Evolutionary conservation across 2,888 invertebrate genomes (phyloP).

Genomic region (Athalia circularis): DNA sequence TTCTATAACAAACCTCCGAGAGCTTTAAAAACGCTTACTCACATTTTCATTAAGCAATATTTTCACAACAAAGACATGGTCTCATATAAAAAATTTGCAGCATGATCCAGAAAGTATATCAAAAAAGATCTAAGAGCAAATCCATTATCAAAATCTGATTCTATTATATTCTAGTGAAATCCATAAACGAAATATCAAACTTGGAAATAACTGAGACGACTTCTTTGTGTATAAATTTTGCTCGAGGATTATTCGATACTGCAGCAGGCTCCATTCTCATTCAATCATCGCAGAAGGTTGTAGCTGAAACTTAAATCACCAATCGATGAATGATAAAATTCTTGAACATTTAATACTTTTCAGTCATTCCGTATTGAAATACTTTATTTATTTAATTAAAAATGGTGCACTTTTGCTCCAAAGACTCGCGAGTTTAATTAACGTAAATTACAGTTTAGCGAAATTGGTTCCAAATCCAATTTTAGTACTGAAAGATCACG

Average conservation of each 20-base stretch:
- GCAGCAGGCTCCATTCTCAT: conserved; percentile 33
- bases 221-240: conserved; percentile 17
- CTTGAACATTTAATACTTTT: conserved; percentile 8
- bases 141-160: neutral
- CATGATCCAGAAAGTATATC: conserved; percentile 45
- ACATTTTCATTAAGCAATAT: conserved; percentile 23
- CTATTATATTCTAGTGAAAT: neutral
- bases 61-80: conserved; percentile 42
- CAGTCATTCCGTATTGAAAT: conserved; percentile 9
- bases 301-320: conserved; percentile 67
- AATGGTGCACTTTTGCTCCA: neutral
- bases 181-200: conserved; percentile 23
- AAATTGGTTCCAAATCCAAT: no score
- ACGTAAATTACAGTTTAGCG: no score
- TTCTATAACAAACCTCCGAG: conserved; percentile 58
- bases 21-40: conserved; percentile 59
- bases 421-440: no score
- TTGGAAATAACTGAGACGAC: conserved; percentile 21
- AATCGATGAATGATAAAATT: conserved; percentile 49
- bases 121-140: neutral
- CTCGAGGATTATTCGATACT: conserved; percentile 22
- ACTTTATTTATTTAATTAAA: neutral
- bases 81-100: neutral
- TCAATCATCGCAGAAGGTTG: conserved; percentile 49
- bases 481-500: no score